Evolutionary conservation across 2,113 vertebrate genomes (phyloP).

Genomic region (Cyphomyrus discorhynchus): DNA sequence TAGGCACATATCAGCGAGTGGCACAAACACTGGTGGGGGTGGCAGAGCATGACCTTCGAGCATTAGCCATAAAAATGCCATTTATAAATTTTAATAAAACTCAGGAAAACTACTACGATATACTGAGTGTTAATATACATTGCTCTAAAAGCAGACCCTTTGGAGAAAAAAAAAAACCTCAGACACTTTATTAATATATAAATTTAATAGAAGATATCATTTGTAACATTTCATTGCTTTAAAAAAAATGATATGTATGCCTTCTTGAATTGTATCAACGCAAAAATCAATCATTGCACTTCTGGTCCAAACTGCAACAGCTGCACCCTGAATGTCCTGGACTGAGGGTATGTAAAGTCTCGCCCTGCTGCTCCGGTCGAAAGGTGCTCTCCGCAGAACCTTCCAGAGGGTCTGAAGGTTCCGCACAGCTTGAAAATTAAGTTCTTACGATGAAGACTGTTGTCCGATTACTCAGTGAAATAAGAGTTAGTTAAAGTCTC

Average conservation of each 20-base stretch:
- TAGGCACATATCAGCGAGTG: constrained; percentile 32
- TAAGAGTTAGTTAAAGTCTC: neutral
- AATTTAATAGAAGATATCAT: constrained; percentile 42
- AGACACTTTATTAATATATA: constrained; percentile 40
- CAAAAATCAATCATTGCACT: constrained; percentile 45
- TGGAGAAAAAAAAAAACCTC: constrained; percentile 29
- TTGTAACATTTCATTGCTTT: constrained; percentile 48
- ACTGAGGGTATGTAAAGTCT: constrained; percentile 5
- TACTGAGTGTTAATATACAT: constrained; percentile 31
- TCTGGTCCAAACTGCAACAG: constrained; percentile 42
- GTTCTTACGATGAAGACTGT: neutral
- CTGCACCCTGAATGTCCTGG: constrained; percentile 27
- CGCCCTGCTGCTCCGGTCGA: constrained; percentile 10
- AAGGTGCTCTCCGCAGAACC: constrained; percentile 32
- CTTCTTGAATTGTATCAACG: constrained; percentile 51
- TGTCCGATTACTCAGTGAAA: constrained; percentile 12
- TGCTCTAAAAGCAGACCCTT: constrained; percentile 15
- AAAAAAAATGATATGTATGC: constrained; percentile 45
- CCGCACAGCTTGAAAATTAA: neutral
- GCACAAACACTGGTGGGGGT: constrained; percentile 26
- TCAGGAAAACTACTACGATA: constrained; percentile 25
- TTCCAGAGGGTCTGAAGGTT: constrained; percentile 14
- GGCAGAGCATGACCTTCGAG: constrained; percentile 51
- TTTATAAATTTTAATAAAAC: constrained; percentile 17
- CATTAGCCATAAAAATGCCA: constrained; percentile 38